Evolutionary conservation across 2,888 invertebrate species (phyloP).

Genomic region (Allacma fusca): DNA sequence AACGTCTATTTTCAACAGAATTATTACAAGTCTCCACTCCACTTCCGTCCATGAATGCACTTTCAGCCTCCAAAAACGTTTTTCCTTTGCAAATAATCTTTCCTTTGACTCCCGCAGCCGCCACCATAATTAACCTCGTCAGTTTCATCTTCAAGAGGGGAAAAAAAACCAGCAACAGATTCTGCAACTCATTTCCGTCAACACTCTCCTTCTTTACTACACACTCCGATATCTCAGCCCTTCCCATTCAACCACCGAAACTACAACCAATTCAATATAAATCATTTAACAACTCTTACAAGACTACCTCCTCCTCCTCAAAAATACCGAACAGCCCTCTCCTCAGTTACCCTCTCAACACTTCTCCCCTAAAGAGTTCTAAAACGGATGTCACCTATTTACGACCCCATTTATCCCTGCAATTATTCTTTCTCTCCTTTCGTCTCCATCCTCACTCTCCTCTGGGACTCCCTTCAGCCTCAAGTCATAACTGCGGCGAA

Average conservation of each 20-base stretch:
- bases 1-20: conserved; percentile 36
- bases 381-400: conserved; percentile 41
- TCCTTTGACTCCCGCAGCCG: conserved; percentile 28
- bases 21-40: conserved; percentile 42
- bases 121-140: conserved; percentile 40
- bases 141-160: not conserved
- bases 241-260: not conserved
- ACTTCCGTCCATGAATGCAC: conserved; percentile 42
- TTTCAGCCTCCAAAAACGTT: conserved; percentile 13
- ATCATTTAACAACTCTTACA: conserved; percentile 30
- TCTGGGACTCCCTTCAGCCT: not conserved
- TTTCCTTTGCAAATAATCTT: conserved; percentile 38
- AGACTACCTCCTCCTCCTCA: not conserved
- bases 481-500: not conserved
- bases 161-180: conserved; percentile 39
- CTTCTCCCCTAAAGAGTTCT: conserved; percentile 27
- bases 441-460: conserved; percentile 2
- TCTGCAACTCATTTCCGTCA: conserved; percentile 33
- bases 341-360: not conserved
- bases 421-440: conserved; percentile 32
- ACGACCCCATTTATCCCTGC: conserved; percentile 38
- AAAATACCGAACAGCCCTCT: no score
- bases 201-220: conserved; percentile 18
- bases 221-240: not conserved
- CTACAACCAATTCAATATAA: conserved; percentile 36